Conservation (phyloP, 2,888 invertebrate genomes). For the Mythimna pallens region DNA sequence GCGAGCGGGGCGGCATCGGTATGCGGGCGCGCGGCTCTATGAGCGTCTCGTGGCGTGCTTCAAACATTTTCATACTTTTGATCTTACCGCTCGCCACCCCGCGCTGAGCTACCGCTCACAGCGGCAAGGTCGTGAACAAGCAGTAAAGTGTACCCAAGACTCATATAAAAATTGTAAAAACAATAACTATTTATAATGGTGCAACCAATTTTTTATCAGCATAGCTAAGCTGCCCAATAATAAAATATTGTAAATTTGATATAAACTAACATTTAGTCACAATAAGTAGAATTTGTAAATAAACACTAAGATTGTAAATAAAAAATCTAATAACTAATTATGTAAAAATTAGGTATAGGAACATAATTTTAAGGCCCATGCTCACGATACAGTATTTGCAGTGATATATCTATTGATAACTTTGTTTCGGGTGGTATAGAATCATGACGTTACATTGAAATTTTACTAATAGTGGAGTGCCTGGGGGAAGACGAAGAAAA, state of each 20-base stretch:
- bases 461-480: neutral
- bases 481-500: too few relatives aligned
- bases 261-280: slow-evolving; percentile 38
- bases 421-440: too few relatives aligned
- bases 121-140: too few relatives aligned
- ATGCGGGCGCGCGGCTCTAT: too few relatives aligned
- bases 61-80: too few relatives aligned
- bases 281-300: slow-evolving; percentile 43
- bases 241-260: slow-evolving; percentile 19
- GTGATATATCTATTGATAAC: neutral
- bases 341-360: slow-evolving; percentile 52
- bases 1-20: too few relatives aligned
- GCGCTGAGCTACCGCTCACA: too few relatives aligned
- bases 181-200: neutral
- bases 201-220: slow-evolving; percentile 21
- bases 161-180: neutral
- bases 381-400: slow-evolving; percentile 20
- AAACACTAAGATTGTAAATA: slow-evolving; percentile 30
- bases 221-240: slow-evolving; percentile 44
- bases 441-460: neutral
- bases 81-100: too few relatives aligned
- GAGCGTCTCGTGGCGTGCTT: too few relatives aligned
- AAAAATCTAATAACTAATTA: slow-evolving; percentile 40
- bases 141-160: neutral
- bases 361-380: slow-evolving; percentile 39